Evolutionary conservation across 23 tunicate species (phyloP).

Genomic region (Clavelina lepadiformis): DNA sequence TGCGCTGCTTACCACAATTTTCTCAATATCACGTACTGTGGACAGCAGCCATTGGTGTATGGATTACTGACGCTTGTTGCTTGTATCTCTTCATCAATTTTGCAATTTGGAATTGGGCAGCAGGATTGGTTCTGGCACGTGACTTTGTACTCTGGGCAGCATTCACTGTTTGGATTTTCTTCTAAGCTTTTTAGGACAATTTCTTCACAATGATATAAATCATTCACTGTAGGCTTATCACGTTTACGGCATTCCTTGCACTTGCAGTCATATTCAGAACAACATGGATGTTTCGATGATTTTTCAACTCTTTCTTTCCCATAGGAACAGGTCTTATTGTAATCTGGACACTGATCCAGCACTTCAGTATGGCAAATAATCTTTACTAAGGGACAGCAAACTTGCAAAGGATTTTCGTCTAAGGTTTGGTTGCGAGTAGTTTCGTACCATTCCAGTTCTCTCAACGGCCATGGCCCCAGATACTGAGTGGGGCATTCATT

Average conservation of each 20-base stretch:
- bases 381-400: conserved; percentile 28
- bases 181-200: conserved; percentile 20
- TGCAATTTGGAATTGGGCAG: conserved; percentile 17
- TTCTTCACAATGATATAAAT: conserved; percentile 10
- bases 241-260: conserved; percentile 6
- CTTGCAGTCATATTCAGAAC: conserved; percentile 26
- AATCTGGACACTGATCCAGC: conserved; percentile 14
- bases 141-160: conserved; percentile 37
- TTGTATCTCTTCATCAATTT: conserved; percentile 11
- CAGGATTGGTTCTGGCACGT: conserved; percentile 18
- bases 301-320: background rate
- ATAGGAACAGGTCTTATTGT: conserved; percentile 20
- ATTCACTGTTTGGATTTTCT: conserved; percentile 30
- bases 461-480: conserved; percentile 6
- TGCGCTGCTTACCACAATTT: background rate
- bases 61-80: conserved; percentile 3
- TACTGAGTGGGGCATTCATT: conserved; percentile 17
- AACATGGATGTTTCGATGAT: conserved; percentile 6
- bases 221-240: background rate
- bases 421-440: conserved; percentile 21
- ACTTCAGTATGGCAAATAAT: conserved; percentile 21
- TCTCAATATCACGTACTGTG: conserved; percentile 9
- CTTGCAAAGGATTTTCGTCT: conserved; percentile 40
- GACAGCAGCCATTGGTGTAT: conserved; percentile 25
- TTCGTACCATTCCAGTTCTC: conserved; percentile 26